Evolutionary conservation across 2,113 vertebrate genomes (phyloP), one percentile per base, ranked within the genome.

Genomic region (Trichomycterus rosablanca): DNA sequence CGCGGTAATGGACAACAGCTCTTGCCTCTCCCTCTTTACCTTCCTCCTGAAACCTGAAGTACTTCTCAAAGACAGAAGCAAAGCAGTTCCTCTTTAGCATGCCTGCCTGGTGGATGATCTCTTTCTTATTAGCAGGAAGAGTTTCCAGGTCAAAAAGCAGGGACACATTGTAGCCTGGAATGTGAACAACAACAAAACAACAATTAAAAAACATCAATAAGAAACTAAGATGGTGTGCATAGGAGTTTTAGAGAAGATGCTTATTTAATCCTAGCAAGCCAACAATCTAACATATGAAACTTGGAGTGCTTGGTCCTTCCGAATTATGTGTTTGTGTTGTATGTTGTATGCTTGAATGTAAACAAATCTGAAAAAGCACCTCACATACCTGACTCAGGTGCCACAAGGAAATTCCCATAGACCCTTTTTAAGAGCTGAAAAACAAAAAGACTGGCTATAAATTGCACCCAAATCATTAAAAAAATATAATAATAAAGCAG

Each of bases 61-160:
- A 91, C 64, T 91, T 98, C 74, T 98, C 95, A 48, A 98, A 97
- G 48, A 97, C 95, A 0, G 95, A 97, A 60, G 89, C 88, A 64
- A 90, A 91, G 75, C 89, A 91, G 69, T 90, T 90, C 69, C 93
- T 88, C 78, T 96, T 97, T 64, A 97, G 87, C 89, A 94, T 95
- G 73, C 93, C 93, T 0, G 93, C 94, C 85, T 95, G 93, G 85
- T 97, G 93, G 28, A 52, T 76, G 24, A 98, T 83, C 43, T 91
- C 87, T 0, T 92, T 92, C 76, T 93, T 95, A 67, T 91, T 90
- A 56, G 88, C 72, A 0, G 94, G 93, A 15, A 98, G 84, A 20
- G 86, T 81, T 24, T 98, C 95, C 87, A 98, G 86, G 79, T 84
- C 79, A 18, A 75, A 83, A 2, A 86, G 73, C 60, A 86, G 78